Base-by-base conservation (phyloP, 2,888 invertebrate species). In the Sinhomidia bicolor region DNA sequence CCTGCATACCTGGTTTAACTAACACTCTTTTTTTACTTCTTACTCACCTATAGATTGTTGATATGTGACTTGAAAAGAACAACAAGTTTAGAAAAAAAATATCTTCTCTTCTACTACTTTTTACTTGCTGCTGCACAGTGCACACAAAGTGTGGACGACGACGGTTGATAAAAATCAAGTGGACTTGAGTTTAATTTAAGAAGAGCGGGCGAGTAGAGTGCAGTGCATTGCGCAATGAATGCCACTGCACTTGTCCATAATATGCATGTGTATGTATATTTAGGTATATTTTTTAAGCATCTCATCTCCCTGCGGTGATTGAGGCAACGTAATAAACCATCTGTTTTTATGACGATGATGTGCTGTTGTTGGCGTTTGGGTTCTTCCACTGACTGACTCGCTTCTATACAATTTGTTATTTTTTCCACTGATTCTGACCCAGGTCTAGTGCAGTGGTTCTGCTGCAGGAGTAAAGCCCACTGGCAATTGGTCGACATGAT, bases 211-310 rank as follows among this genome's bases (percentile, higher is more conserved):
- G 20, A 9, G 57, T 74, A 47, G 47, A 51, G 74, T 23, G 71
- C 9, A 71, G 68, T 71, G 74, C 74, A 74, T 74, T 74, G 44
- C 47, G 7, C 74, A 47, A 74, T 47, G 74, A 74, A 74, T 74
- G 74, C 68, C 26, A 26, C 26, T 44, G 23, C 47, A 47, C 47
- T 74, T 74, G 71, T 23, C 32, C 29, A 26, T 65, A 1, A 4
- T 14, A n/a, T n/a, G n/a, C n/a, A 26, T 6, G 29, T 62, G 10
- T 62, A 2, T 62, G 29, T 23, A 23, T 23, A 20, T 23, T 51
- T 51, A 17, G 10, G 10, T 14, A 47, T 57, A 1, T 41, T n/a
- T 36, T 6, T 2, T 23, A 74, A 26, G 23, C 36, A 74, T 71
- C 44, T 71, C 23, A 20, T 9, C 5, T 32, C 20, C 23, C 26